phyloP scores from a whole-genome alignment of 2,113 vertebrate species.

The cat (Felis catus) region F.catus_Fca126_mat1.0 CM031422.1:13180501-13181000 shows the following conservation, averaged over 20 bases:
- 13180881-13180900: not conserved
- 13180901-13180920: rapidly evolving
- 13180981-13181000: not conserved
- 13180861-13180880: too few relatives aligned
- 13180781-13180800: not conserved
- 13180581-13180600: rapidly evolving
- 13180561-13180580: not conserved
- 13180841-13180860: not conserved
- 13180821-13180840: too few relatives aligned
- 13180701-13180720: not conserved
- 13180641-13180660: not conserved
- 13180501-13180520: not conserved
- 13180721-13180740: not conserved
- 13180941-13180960: not conserved
- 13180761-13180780: not conserved
- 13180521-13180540: not conserved
- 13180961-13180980: rapidly evolving
- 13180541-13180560: not conserved
- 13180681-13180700: not conserved
- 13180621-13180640: not conserved
- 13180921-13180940: rapidly evolving
- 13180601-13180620: not conserved
- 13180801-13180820: not conserved
- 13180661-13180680: not conserved
- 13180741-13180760: not conserved